These are phyloP conservation scores for Aphelinus certus DNA, from an alignment of 1,140 invertebrate species.

Conservation along the genomic window DNA sequence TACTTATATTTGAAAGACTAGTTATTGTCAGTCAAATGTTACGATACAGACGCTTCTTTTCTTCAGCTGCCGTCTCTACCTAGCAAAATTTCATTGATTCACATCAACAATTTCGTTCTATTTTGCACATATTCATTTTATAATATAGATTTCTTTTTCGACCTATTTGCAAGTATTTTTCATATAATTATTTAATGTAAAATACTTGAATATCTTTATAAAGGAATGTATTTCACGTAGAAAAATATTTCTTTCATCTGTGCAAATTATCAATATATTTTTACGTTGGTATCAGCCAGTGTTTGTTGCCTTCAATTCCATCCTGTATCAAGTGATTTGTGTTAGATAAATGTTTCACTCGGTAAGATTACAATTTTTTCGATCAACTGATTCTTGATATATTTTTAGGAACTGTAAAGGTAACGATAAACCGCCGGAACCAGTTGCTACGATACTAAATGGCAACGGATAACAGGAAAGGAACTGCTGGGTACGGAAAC, in stretches of 20 bases:
- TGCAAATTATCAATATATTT: too few species aligned
- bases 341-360: too few species aligned
- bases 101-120: too few species aligned
- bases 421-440: conserved; percentile 62
- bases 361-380: conserved; percentile 27
- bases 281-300: too few species aligned
- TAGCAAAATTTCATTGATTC: conserved; percentile 33
- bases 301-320: too few species aligned
- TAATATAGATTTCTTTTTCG: conserved; percentile 22
- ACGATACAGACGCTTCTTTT: conserved; percentile 47
- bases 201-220: too few species aligned
- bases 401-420: conserved; percentile 62
- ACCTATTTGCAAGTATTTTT: conserved; percentile 29
- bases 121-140: too few species aligned
- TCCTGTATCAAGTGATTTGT: too few species aligned
- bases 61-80: conserved; percentile 39
- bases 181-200: too few species aligned
- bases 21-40: conserved; percentile 23
- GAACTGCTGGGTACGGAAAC: conserved; percentile 32
- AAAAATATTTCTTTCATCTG: too few species aligned
- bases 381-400: not conserved
- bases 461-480: conserved; percentile 16
- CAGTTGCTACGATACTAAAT: conserved; percentile 57
- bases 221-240: too few species aligned
- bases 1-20: conserved; percentile 39